Conservation (phyloP, 2,888 invertebrate species). For the Teleogryllus oceanicus region DNA sequence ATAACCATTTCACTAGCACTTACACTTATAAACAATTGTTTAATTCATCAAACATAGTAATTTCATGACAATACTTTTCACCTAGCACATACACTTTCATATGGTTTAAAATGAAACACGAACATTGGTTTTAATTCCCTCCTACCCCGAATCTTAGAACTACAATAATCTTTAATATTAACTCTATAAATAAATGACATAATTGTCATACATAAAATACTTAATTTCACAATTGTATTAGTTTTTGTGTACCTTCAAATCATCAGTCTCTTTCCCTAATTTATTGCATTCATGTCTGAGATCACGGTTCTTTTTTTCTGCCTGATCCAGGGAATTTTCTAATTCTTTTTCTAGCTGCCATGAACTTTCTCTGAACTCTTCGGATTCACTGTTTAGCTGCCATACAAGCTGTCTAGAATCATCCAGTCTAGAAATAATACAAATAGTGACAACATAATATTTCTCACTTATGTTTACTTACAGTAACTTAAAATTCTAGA, state of each 20-base stretch:
- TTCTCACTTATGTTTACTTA: not conserved
- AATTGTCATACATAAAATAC: not conserved
- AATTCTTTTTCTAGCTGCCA: not conserved
- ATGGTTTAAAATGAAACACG: not conserved
- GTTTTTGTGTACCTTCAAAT: not conserved
- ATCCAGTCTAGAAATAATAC: not conserved
- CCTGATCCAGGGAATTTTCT: not conserved
- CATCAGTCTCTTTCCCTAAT: not conserved
- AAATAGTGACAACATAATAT: not conserved
- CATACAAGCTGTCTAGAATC: not conserved
- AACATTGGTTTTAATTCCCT: no score
- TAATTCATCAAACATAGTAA: not conserved
- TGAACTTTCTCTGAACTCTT: conserved; percentile 7
- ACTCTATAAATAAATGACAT: no score
- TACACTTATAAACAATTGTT: no score
- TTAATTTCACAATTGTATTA: not conserved
- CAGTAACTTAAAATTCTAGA: no score
- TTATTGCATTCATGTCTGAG: not conserved
- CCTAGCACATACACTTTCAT: not conserved
- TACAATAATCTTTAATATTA: no score
- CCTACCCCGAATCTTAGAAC: no score
- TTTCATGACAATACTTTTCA: not conserved
- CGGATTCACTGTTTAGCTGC: not conserved
- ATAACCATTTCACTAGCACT: no score
- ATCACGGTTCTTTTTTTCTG: not conserved